Evolutionary conservation across 2,888 invertebrate species (phyloP), one percentile per base, ranked within the genome.

Genomic region (Bembecia ichneumoniformis): DNA sequence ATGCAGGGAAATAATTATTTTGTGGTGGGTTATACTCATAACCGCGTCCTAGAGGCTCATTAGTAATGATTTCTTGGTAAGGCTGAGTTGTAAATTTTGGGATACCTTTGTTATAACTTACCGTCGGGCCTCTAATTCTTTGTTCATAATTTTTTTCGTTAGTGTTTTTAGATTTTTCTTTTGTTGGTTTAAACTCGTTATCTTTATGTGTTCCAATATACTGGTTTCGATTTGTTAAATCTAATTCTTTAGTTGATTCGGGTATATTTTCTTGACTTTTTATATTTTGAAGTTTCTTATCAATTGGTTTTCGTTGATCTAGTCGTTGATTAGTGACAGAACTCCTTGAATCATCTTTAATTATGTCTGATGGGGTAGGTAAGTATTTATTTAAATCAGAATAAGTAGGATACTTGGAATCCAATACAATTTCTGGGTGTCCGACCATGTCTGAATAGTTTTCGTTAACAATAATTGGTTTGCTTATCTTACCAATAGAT

Each of bases 21-120:
- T 57, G 52, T 3, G 70, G 65, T 34, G 57, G 58, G 43, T 50
- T 53, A 49, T 70, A 68, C 17, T 65, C 54, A 50, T 68, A 68
- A 15, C 68, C 68, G 28, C 49, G 48, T 16, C 54, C 51, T 48
- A 52, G 14, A 9, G n/a, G n/a, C n/a, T 40, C 11, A 40, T 40
- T 40, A 40, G 43, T n/a, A n/a, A 40, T 40, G 9, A 40, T 40
- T 40, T 40, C 43, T 40, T 40, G 28, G 9, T 28, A 9, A 28
- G 28, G 28, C 2, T 3, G 28, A 28, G 9, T 28, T 28, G 43
- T 40, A 14, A 40, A 28, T 28, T 28, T 28, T 9, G 4, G 2
- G 9, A 28, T 2, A 28, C 9, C 28, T 28, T 28, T 28, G 9
- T 28, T 28, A 28, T 28, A 28, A 9, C 9, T 28, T 28, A 28